phyloP scores from a whole-genome alignment of 2,888 invertebrate species.

The Patella depressa region DNA sequence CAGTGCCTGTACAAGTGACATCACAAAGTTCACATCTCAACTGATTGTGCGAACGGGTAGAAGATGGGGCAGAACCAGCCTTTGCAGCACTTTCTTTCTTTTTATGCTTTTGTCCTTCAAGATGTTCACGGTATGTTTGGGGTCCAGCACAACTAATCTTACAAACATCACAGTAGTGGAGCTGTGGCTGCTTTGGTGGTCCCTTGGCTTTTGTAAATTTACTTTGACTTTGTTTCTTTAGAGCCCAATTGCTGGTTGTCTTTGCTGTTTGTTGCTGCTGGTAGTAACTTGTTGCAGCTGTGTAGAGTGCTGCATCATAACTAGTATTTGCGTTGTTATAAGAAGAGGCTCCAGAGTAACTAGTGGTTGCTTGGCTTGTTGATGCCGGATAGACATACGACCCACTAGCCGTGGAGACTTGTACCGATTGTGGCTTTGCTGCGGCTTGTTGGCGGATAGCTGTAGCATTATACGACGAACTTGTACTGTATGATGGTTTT shows the following conservation, averaged over 20 bases:
- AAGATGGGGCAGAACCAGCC: slow-evolving; percentile 66
- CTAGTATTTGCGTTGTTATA: slow-evolving; percentile 72
- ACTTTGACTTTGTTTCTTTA: slow-evolving; percentile 52
- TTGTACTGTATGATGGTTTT: slow-evolving; percentile 63
- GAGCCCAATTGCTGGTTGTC: slow-evolving; percentile 76
- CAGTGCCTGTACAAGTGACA: slow-evolving; percentile 97
- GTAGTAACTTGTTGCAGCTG: slow-evolving; percentile 94
- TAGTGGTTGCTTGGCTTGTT: slow-evolving; percentile 55
- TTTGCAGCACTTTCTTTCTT: slow-evolving; percentile 93
- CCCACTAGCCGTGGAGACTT: slow-evolving; percentile 58
- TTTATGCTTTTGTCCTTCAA: slow-evolving; percentile 99
- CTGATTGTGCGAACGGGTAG: slow-evolving; percentile 75
- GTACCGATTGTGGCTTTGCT: slow-evolving; percentile 59
- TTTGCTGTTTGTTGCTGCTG: slow-evolving; percentile 81
- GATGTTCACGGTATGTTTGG: slow-evolving; percentile 93
- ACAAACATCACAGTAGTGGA: slow-evolving; percentile 99
- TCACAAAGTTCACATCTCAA: slow-evolving; percentile 97
- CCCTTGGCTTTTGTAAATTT: slow-evolving; percentile 57
- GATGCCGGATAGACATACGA: slow-evolving; percentile 63
- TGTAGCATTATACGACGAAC: slow-evolving; percentile 54
- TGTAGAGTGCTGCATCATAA: slow-evolving; percentile 95
- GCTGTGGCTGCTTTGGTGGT: slow-evolving; percentile 74
- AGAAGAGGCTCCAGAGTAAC: slow-evolving; percentile 42
- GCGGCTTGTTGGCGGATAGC: slow-evolving; percentile 54
- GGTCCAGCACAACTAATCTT: slow-evolving; percentile 98